phyloP scores from a whole-genome alignment of 1,140 invertebrate genomes.

The Drosophila pseudoobscura region DNA sequence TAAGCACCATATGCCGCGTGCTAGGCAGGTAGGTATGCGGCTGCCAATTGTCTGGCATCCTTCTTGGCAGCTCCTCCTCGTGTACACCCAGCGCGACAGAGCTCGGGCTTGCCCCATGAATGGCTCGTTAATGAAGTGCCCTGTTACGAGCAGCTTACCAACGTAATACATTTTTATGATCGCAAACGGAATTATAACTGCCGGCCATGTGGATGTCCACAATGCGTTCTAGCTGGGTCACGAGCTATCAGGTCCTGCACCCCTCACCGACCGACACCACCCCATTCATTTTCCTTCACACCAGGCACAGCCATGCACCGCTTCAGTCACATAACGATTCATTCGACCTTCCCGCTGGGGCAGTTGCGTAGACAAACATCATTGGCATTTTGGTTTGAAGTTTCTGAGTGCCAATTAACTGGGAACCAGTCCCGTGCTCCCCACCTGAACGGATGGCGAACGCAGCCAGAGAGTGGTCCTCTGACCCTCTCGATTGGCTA shows the following conservation, averaged over 20 bases:
- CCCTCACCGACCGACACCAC: slow-evolving; percentile 1
- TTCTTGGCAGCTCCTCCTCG: neutral
- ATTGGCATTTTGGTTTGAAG: slow-evolving; percentile 59
- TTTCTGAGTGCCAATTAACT: slow-evolving; percentile 59
- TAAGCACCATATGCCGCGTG: slow-evolving; percentile 47
- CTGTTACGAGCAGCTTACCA: slow-evolving; percentile 64
- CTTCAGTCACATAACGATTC: slow-evolving; percentile 8
- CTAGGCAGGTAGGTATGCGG: slow-evolving; percentile 34
- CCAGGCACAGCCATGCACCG: neutral
- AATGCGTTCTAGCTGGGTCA: slow-evolving; percentile 19
- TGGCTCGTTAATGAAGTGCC: slow-evolving; percentile 63
- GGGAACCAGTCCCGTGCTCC: slow-evolving; percentile 17
- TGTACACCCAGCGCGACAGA: slow-evolving; percentile 43
- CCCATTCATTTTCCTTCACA: neutral
- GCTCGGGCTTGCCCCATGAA: slow-evolving; percentile 35
- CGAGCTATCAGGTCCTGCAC: slow-evolving; percentile 6
- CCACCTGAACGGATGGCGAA: slow-evolving; percentile 19
- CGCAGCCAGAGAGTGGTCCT: neutral
- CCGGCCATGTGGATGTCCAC: slow-evolving; percentile 26
- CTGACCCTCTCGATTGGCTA: too few species aligned
- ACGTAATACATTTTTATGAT: slow-evolving; percentile 70
- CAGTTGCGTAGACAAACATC: slow-evolving; percentile 48
- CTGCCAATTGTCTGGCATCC: neutral
- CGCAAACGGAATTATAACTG: slow-evolving; percentile 68
- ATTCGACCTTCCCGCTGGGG: slow-evolving; percentile 20